A percentile compares a stretch with the other conserved stretches of the same genome.
Conservation (phyloP, 1,140 invertebrate genomes). For the Ptiloglossa arizonensis region DNA sequence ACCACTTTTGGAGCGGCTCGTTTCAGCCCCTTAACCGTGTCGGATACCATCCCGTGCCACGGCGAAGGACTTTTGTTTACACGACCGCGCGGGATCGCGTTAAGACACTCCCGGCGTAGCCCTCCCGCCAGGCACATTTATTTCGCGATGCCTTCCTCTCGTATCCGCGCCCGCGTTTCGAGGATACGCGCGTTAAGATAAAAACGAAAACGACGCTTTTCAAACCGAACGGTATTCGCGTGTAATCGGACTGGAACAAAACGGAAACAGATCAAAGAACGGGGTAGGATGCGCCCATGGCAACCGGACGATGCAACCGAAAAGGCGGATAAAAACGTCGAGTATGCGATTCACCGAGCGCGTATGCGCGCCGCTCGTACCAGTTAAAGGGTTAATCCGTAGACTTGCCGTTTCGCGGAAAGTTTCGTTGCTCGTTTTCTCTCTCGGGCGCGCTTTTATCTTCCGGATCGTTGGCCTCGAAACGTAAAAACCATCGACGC, state of each 20-base stretch:
- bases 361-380: background rate
- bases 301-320: no score
- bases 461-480: constrained; percentile 25
- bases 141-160: no score
- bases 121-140: no score
- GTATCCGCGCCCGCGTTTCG: no score
- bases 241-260: background rate
- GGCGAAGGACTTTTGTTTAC: no score
- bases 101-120: no score
- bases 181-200: no score
- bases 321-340: background rate
- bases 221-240: background rate
- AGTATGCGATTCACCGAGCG: background rate
- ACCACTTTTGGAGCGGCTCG: background rate
- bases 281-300: background rate
- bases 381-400: background rate
- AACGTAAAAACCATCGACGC: constrained; percentile 33
- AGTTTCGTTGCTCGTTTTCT: background rate
- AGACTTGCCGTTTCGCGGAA: background rate
- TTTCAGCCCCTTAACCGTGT: background rate
- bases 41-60: no score
- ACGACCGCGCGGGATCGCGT: no score
- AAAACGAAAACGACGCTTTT: no score
- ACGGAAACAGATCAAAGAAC: no score
- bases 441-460: background rate